Base-by-base conservation (phyloP, 1,140 invertebrate species). In the Muscidifurax raptorellus region DNA sequence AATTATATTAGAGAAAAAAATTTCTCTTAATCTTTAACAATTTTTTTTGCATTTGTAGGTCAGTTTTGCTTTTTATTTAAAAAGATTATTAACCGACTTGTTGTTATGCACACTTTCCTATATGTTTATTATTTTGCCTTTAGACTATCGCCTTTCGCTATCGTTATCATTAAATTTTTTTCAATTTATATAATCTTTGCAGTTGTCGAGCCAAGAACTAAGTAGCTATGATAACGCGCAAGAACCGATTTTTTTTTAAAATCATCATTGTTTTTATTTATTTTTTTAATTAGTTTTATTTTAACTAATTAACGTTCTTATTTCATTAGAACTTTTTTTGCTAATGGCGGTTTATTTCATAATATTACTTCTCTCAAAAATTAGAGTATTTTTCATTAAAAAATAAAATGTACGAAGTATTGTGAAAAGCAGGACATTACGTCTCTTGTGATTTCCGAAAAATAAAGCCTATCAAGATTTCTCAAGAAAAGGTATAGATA, bases 1-100 rank as follows among this genome's bases (percentile, higher is more conserved):
- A 85, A 86, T 86, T 52, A 84, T 87, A 86, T 87, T 85, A 86
- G 86, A 88, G 87, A 88, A 85, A 86, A 88, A 79, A 80, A 69
- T 85, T 78, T 74, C 86, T 86, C 77, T 80, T 80, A 75, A 75
- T 75, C 1, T 84, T 18, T 69, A 66, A 64, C n/a, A 4, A 27
- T 80, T 84, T 80, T 47, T 59, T 40, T 79, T 67, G 59, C 15
- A 22, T 36, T 40, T 30, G 4, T 30, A 69, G 22, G 22, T 76
- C 40, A 47, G 32, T 36, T 30, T 74, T 40, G 18, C 32, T 77
- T 64, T 79, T 79, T 84, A 30, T 74, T 84, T 72, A 84, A 79
- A 79, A 84, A 84, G 82, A 79, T 79, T 64, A 79, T 84, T 40
- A 71, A 69, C 44, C 12, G 40, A 83, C 27, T 83, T 36, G 66